Conservation (phyloP, 1,140 invertebrate genomes). For the Metaphire vulgaris region DNA sequence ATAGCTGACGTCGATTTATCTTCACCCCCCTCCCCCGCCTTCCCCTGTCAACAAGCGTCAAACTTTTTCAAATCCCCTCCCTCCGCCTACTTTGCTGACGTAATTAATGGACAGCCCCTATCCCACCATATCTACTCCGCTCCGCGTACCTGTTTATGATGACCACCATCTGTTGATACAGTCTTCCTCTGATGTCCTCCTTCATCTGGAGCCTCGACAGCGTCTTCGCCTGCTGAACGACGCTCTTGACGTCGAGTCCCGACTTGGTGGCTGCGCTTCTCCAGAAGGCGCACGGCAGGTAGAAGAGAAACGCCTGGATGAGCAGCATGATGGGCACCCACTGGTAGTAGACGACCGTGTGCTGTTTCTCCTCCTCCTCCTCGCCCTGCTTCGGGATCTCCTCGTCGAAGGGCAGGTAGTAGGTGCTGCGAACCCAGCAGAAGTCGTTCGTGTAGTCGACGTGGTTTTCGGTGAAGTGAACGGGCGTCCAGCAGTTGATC, state of each 20-base stretch:
- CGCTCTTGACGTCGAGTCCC: conserved; percentile 22
- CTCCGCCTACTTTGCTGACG: too few relatives aligned
- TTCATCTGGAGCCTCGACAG: conserved; percentile 29
- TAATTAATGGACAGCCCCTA: too few relatives aligned
- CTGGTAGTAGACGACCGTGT: conserved; percentile 75
- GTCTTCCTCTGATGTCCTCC: conserved; percentile 43
- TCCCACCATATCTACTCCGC: not conserved
- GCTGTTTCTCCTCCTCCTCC: not conserved
- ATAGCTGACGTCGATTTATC: too few relatives aligned
- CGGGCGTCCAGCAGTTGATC: conserved; percentile 29
- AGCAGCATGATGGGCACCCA: conserved; percentile 82
- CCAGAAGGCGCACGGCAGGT: conserved; percentile 65
- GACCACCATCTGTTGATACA: conserved; percentile 41
- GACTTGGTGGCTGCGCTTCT: conserved; percentile 10
- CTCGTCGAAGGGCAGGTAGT: conserved; percentile 47
- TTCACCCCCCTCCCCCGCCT: too few relatives aligned
- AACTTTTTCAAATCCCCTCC: not conserved
- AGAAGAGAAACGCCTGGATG: conserved; percentile 87
- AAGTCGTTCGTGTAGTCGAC: conserved; percentile 52
- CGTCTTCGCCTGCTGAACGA: conserved; percentile 24
- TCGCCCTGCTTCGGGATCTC: conserved; percentile 36
- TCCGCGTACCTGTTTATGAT: not conserved
- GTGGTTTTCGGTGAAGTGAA: conserved; percentile 52
- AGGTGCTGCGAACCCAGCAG: conserved; percentile 52
- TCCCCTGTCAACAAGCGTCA: not conserved